These are phyloP conservation scores for Clarias fuscus DNA, from an alignment of 2,797 vertebrate species.

Conservation along the genomic window DNA sequence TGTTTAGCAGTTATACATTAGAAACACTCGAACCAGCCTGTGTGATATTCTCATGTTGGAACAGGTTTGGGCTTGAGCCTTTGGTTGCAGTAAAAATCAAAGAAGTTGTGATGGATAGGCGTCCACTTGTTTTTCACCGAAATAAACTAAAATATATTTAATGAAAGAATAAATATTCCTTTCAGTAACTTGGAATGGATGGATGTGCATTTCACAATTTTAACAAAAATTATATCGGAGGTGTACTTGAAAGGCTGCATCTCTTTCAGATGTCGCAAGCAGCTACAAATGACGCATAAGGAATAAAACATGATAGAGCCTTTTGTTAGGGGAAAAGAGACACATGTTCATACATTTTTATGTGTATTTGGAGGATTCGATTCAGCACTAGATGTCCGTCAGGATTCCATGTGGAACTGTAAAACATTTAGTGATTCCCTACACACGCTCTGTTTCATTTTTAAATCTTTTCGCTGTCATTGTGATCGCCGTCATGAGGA, in stretches of 20 bases:
- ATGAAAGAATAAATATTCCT: too few relatives aligned
- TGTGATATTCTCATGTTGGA: too few relatives aligned
- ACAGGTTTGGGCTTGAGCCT: too few relatives aligned
- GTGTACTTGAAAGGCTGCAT: not conserved
- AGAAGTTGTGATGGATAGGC: too few relatives aligned
- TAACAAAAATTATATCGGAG: not conserved
- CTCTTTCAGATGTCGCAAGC: not conserved
- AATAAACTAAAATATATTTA: too few relatives aligned
- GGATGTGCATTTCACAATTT: not conserved
- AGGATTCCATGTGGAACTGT: not conserved
- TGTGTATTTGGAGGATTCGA: not conserved
- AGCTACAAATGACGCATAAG: not conserved
- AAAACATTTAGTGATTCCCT: not conserved
- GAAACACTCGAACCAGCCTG: too few relatives aligned
- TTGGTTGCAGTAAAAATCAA: too few relatives aligned
- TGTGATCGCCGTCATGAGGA: not conserved
- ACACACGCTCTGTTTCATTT: not conserved
- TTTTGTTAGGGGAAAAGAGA: not conserved
- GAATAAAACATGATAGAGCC: not conserved
- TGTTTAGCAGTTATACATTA: too few relatives aligned
- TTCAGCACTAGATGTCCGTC: not conserved
- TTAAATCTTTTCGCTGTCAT: not conserved
- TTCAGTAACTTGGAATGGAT: not conserved
- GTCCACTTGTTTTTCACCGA: too few relatives aligned
- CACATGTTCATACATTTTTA: not conserved